Base-by-base conservation (phyloP, 2,113 vertebrate genomes). In the Alaudala cheleensis region DNA sequence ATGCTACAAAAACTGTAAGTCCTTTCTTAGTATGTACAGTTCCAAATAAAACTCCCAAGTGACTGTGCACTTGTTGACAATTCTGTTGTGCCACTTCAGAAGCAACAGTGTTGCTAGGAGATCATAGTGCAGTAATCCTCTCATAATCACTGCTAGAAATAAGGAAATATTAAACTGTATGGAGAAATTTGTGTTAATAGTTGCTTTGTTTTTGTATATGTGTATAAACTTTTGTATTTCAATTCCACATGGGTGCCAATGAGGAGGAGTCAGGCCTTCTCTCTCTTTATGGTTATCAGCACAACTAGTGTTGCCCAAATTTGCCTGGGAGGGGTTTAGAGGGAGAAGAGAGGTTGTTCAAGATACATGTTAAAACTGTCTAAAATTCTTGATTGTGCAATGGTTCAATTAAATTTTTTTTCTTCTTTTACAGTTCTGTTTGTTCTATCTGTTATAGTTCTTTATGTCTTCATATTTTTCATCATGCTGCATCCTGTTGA, bases 1-100 rank as follows among this genome's bases (percentile, higher is more conserved):
- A 19, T 99, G 98, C 98, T 99, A 99, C 98, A 99, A 98, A 95
- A 99, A 99, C 71, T 98, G 99, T 99, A 98, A 97, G 99, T 96
- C 6, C 40, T 65, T 90, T 72, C 22, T 69, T 86, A 11, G 9
- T 81, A 3, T 37, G 8, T 67, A 12, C 21, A 33, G 10, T 60
- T 89, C 20, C 22, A 85, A 62, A 45, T 84, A 49, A 69, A 84
- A 44, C 31, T 70, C 28, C 18, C 21, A 31, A n/a, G 45, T 72
- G 31, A 24, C 65, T 62, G 22, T 49, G 12, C 18, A 9, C 23
- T 28, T 44, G 11, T 21, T 70, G 54, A 33, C 53, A 53, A 1
- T 67, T 67, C 19, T 44, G 2, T 73, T 93, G 28, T 84, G 60
- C 57, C 14, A 16, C 44, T 89, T 81, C n/a, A 66, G 40, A 56